Conservation (phyloP, 2,113 vertebrate species). For the Pimephales promelas region DNA sequence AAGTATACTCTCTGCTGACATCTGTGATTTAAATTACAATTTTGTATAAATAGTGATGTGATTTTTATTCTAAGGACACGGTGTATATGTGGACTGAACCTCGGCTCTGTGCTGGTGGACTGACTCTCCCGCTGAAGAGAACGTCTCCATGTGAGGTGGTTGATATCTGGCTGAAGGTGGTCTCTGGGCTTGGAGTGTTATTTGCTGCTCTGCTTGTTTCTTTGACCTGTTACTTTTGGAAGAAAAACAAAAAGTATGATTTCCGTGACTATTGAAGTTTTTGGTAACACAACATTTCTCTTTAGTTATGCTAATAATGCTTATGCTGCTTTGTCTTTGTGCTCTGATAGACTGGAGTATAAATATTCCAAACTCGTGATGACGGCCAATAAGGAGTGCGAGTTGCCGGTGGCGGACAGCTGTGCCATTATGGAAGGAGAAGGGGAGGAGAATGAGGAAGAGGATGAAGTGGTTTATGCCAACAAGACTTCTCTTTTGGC, state of each 20-base stretch:
- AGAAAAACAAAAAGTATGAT: conserved; percentile 80
- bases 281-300: neutral
- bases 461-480: conserved; percentile 88
- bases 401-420: conserved; percentile 94
- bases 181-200: conserved; percentile 85
- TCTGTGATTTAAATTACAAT: neutral
- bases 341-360: conserved; percentile 86
- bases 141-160: conserved; percentile 84
- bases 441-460: conserved; percentile 92
- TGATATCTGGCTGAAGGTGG: conserved; percentile 91
- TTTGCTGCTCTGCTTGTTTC: conserved; percentile 86
- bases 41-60: neutral
- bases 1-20: neutral
- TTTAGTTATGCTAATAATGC: neutral
- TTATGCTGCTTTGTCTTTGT: conserved; percentile 24
- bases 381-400: conserved; percentile 93
- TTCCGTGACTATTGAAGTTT: neutral
- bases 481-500: conserved; percentile 89
- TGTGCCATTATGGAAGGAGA: conserved; percentile 99
- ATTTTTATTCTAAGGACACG: conserved; percentile 78
- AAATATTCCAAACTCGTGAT: conserved; percentile 97
- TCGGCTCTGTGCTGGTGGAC: conserved; percentile 88
- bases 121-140: conserved; percentile 85
- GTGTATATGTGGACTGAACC: conserved; percentile 94
- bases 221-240: conserved; percentile 98